These are phyloP conservation scores for Emydoidea blandingii DNA, from an alignment of 2,797 vertebrate species.

Conservation along the genomic window DNA sequence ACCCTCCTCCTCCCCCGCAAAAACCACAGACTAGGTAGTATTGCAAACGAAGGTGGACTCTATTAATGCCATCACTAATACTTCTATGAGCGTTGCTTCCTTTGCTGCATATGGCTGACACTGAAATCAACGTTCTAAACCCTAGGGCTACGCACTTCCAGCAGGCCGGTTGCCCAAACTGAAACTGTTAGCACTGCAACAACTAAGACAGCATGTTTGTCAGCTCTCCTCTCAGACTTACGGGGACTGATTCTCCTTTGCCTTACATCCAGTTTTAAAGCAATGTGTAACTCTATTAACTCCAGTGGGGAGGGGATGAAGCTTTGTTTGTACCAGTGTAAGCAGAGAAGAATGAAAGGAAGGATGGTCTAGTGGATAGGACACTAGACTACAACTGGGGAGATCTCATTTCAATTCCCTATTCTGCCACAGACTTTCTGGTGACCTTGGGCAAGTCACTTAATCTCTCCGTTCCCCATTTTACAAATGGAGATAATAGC, in stretches of 20 bases:
- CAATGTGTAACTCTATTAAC: background rate
- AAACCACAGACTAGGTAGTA: background rate
- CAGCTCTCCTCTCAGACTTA: background rate
- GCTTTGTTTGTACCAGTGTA: background rate
- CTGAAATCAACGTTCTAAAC: background rate
- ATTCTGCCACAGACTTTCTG: background rate
- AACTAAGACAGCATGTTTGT: background rate
- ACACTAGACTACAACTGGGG: background rate
- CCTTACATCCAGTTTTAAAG: background rate
- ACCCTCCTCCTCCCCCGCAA: rapidly evolving
- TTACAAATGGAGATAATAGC: background rate
- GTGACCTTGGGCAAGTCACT: background rate
- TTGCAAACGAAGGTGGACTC: background rate
- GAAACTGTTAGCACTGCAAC: background rate
- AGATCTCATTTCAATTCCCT: background rate
- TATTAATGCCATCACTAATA: background rate
- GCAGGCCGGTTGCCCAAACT: background rate
- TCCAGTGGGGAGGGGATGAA: background rate
- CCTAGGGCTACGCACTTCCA: background rate
- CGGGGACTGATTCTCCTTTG: background rate
- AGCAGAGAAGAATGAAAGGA: background rate
- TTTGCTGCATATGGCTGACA: background rate
- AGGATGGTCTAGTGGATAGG: background rate
- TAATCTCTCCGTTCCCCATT: background rate
- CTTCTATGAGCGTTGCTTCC: background rate